Conservation (phyloP, 2,888 invertebrate genomes). For the Xestobium rufovillosum region DNA sequence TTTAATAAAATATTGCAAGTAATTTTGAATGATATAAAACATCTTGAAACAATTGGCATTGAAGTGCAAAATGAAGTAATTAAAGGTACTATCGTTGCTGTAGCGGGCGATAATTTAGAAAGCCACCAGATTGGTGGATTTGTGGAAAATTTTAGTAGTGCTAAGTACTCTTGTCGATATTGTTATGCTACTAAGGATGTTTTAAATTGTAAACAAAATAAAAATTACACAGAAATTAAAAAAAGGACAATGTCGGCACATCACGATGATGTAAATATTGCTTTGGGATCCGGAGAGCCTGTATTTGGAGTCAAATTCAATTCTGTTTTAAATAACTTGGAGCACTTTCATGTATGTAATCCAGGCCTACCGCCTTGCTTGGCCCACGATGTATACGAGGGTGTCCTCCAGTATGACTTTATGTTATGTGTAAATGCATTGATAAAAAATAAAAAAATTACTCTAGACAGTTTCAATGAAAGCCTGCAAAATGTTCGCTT, state of each 20-base stretch:
- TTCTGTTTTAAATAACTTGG: slow-evolving; percentile 22
- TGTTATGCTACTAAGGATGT: slow-evolving; percentile 19
- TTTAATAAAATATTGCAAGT: too few relatives aligned
- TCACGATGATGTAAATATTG: slow-evolving; percentile 8
- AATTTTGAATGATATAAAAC: too few relatives aligned
- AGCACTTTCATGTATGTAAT: slow-evolving; percentile 23
- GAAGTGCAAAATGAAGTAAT: too few relatives aligned
- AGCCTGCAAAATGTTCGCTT: slow-evolving; percentile 7
- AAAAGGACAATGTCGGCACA: slow-evolving; percentile 7
- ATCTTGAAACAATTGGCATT: too few relatives aligned
- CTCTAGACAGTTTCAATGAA: slow-evolving; percentile 13
- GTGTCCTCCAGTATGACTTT: slow-evolving; percentile 20
- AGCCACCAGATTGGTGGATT: too few relatives aligned
- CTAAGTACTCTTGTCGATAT: slow-evolving; percentile 28
- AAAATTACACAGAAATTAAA: too few relatives aligned
- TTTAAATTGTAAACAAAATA: too few relatives aligned
- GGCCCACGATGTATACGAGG: slow-evolving; percentile 25
- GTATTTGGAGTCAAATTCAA: slow-evolving; percentile 18
- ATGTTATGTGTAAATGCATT: slow-evolving; percentile 21
- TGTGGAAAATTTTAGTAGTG: too few relatives aligned
- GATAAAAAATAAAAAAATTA: slow-evolving; percentile 13
- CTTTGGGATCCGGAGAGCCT: background rate
- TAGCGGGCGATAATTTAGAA: too few relatives aligned
- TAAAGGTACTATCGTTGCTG: too few relatives aligned
- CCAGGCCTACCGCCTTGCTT: slow-evolving; percentile 23